These are phyloP conservation scores for Ligdia adustata DNA, from an alignment of 2,888 invertebrate genomes.

Conservation along the genomic window DNA sequence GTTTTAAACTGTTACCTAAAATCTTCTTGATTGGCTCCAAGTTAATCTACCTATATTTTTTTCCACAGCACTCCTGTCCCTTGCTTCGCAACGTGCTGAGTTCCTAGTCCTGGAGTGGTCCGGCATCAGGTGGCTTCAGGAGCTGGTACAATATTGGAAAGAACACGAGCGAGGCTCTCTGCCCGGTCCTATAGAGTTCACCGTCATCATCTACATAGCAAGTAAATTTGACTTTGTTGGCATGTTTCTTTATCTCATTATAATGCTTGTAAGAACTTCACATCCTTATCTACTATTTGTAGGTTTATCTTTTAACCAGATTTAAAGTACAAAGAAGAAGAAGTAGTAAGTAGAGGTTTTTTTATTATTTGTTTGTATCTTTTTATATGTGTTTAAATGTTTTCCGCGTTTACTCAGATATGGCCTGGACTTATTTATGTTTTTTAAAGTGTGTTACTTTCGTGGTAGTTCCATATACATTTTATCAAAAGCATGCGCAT, in stretches of 20 bases:
- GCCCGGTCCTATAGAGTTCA: constrained; percentile 91
- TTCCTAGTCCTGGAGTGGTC: constrained; percentile 91
- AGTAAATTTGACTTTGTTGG: constrained; percentile 85
- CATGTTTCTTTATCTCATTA: constrained; percentile 47
- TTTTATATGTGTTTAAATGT: too few relatives aligned
- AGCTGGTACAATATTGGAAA: constrained; percentile 90
- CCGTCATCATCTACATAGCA: constrained; percentile 94
- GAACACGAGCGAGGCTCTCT: constrained; percentile 90
- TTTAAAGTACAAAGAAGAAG: too few relatives aligned
- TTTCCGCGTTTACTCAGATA: neutral
- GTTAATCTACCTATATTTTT: constrained; percentile 18
- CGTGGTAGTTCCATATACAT: too few relatives aligned
- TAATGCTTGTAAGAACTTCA: too few relatives aligned
- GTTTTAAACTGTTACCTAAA: too few relatives aligned
- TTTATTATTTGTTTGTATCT: neutral
- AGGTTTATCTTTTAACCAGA: too few relatives aligned
- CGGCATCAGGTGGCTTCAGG: constrained; percentile 90
- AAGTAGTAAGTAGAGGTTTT: too few relatives aligned
- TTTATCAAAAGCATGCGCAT: too few relatives aligned
- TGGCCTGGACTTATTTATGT: too few relatives aligned
- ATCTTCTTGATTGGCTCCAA: too few relatives aligned
- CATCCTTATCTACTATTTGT: too few relatives aligned
- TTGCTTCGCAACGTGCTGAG: constrained; percentile 97
- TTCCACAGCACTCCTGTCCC: constrained; percentile 92
- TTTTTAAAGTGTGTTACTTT: too few relatives aligned